Conservation (phyloP, 2,888 invertebrate species). For the Platycheirus rosarum region DNA sequence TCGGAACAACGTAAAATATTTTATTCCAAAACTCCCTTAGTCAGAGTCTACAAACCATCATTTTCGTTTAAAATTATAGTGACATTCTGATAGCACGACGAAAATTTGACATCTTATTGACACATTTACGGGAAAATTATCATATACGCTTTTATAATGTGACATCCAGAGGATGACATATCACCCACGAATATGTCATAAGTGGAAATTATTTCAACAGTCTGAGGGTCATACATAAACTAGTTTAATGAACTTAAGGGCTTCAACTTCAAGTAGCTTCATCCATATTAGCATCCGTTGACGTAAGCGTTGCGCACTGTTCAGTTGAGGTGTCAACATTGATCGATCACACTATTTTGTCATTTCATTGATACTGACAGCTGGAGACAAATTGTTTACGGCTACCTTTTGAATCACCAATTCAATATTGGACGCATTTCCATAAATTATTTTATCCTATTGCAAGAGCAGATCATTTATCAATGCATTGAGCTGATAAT, state of each 20-base stretch:
- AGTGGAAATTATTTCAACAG: background rate
- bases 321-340: conserved; percentile 15
- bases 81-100: background rate
- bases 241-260: conserved; percentile 17
- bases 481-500: background rate
- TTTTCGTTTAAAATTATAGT: background rate
- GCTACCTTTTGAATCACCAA: conserved; percentile 47
- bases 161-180: conserved; percentile 21
- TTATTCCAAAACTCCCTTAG: background rate
- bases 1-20: background rate
- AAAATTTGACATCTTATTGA: background rate
- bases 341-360: conserved; percentile 52
- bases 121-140: conserved; percentile 12
- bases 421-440: conserved; percentile 36
- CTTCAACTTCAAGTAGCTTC: too few relatives aligned
- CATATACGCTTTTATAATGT: background rate
- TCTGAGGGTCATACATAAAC: conserved; percentile 6
- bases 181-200: background rate
- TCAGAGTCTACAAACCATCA: background rate
- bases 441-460: conserved; percentile 15
- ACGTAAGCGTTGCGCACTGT: background rate
- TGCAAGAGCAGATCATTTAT: conserved; percentile 19
- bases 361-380: conserved; percentile 46
- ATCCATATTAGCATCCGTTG: too few relatives aligned
- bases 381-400: conserved; percentile 56